Evolutionary conservation across 2,113 vertebrate genomes (phyloP), one percentile per base, ranked within the genome.

Genomic region (Channa maculata): DNA sequence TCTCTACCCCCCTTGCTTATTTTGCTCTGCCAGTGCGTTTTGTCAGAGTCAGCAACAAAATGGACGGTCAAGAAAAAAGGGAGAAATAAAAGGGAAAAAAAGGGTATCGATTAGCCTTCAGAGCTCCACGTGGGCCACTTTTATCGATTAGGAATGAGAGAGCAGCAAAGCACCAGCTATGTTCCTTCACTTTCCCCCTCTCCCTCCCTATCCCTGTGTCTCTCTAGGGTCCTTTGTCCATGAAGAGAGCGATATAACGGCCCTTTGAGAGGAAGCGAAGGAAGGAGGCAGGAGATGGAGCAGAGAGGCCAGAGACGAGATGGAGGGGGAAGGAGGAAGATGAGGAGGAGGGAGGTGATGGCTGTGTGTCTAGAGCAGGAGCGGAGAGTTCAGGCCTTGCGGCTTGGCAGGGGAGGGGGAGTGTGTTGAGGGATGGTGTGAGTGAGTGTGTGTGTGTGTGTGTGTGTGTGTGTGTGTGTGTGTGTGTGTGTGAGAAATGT

Each of bases 31-130:
- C 69, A 71, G 84, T 76, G 88, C 80, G 41, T 93, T 95, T 94
- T 92, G 86, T 89, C 83, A 84, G 90, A 94, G 93, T 95, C 95
- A 96, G 94, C 94, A 96, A 93, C 93, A 95, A 95, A 93, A 88
- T 52, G 80, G 83, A 89, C 62, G 73, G 87, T 92, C 87, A 89
- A 91, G 90, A 85, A 91, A 91, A 82, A 91, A 90, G 24, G 68
- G 55, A 71, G 71, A 6, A 51, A 58, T 61, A 65, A 71, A 68
- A 70, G 36, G 8, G 11, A 50, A 54, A 50, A 67, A 79, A 77
- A 81, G 85, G 76, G 79, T 94, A 96, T 96, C 81, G 96, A 97
- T 95, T 86, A 94, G 87, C 93, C 91, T 94, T 94, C 14, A 93
- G 92, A 92, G 91, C 87, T 93, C 94, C 95, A 92, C 74, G 79